Base-by-base conservation (phyloP, 2,113 vertebrate species). In the Eretmodus cyanostictus region DNA sequence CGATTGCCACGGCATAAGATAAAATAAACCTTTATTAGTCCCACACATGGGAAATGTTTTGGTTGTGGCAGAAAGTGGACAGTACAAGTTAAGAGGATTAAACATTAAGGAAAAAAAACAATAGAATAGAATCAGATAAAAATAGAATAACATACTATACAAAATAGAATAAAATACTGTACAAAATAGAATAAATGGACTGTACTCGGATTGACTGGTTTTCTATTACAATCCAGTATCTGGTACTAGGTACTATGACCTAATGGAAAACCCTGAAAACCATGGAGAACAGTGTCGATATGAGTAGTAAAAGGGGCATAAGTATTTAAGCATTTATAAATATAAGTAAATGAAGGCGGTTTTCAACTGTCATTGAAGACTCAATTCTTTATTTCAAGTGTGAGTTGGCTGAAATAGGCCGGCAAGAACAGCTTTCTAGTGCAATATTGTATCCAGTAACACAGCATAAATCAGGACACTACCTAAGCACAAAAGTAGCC, bases 271-370 rank as follows among this genome's bases (percentile, higher is more conserved):
- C 57, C 57, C 29, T 34, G 29, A 61, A 61, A 61, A 63, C 31
- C 9, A 19, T 5, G 2, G 9, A 36, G 59, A 12, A 63, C 9
- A 0, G 2, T 66, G 3, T 36, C 0, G 1, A 63, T 63, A n/a
- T 36, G 31, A 63, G 9, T 36, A 36, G 59, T 2, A 61, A 61
- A 61, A 61, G 57, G 29, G 29, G 16, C 29, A 61, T 34, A 3
- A 19, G 57, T 61, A 61, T 61, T 19, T 19, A 1, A 61, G 22
- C 13, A 73, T 73, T 73, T 73, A 27, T 45, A 42, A 10, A 42
- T 27, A 10, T 45, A 27, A 27, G 40, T 45, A 10, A 73, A 73
- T 73, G 13, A 73, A 73, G 40, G 8, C 1, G 0, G 13, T 17
- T 73, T 73, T 45, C 13, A 16, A 6, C 13, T 27, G 40, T 73